A percentile compares a stretch with the other conserved stretches of the same genome.
Evolutionary conservation across 2,888 invertebrate genomes (phyloP).

Genomic region (Ectemnius lituratus): DNA sequence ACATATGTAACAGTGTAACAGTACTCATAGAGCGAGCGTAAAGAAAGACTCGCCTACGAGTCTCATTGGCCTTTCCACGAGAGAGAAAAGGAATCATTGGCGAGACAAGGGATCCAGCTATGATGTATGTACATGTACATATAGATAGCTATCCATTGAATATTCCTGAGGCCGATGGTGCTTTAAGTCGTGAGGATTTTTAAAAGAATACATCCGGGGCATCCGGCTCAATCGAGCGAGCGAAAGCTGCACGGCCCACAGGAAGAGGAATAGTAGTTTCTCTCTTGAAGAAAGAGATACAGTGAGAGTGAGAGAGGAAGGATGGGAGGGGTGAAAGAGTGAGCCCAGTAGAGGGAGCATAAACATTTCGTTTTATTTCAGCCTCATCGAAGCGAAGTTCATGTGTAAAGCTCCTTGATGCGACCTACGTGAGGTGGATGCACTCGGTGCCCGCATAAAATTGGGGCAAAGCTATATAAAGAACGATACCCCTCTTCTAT

Average conservation of each 20-base stretch:
- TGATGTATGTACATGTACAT: no score
- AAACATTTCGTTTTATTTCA: conserved; percentile 59
- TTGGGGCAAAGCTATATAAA: conserved; percentile 43
- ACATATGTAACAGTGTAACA: no score
- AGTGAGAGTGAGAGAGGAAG: not conserved
- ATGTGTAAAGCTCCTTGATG: conserved; percentile 55
- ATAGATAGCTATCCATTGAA: no score
- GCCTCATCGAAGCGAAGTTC: conserved; percentile 49
- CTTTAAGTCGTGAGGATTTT: conserved; percentile 15
- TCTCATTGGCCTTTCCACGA: conserved; percentile 2
- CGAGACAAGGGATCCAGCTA: conserved; percentile 9
- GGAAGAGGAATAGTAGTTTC: no score
- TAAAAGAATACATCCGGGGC: conserved; percentile 14
- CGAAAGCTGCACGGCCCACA: conserved; percentile 13
- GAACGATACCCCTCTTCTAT: conserved; percentile 29
- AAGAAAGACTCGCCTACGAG: not conserved
- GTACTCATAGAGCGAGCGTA: not conserved
- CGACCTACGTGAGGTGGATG: conserved; percentile 49
- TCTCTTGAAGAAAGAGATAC: not conserved
- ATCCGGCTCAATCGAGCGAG: conserved; percentile 28
- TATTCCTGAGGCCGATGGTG: conserved; percentile 3
- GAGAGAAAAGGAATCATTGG: conserved; percentile 2
- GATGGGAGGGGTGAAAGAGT: not conserved
- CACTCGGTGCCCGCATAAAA: conserved; percentile 30
- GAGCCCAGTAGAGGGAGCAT: conserved; percentile 39